These are phyloP conservation scores for Melitaea athalia DNA, from an alignment of 2,888 invertebrate genomes.

Conservation along the genomic window DNA sequence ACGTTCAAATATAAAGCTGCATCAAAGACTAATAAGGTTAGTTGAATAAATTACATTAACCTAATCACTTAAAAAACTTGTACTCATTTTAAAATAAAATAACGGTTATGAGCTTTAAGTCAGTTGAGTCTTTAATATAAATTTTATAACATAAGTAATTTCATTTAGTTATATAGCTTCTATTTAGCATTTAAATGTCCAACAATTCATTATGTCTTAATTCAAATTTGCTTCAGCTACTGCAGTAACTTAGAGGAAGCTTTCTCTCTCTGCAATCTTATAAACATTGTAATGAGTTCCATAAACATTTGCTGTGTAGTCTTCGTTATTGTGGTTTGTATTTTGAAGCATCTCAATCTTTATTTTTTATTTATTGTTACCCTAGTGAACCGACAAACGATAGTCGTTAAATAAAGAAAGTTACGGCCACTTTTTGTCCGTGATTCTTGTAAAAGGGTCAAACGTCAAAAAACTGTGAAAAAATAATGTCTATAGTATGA, in stretches of 20 bases:
- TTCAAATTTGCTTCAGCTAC: constrained; percentile 56
- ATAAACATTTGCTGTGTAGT: constrained; percentile 75
- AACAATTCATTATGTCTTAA: background rate
- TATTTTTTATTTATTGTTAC: too few species aligned
- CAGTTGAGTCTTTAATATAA: too few species aligned
- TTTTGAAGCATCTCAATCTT: background rate
- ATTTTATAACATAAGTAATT: too few species aligned
- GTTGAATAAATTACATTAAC: background rate
- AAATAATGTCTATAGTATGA: background rate
- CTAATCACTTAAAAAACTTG: background rate
- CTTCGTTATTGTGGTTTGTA: constrained; percentile 71
- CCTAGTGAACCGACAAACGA: too few species aligned
- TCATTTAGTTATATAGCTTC: background rate
- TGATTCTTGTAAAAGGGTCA: background rate
- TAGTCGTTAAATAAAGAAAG: too few species aligned
- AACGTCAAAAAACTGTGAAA: background rate
- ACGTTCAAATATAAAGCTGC: constrained; percentile 63
- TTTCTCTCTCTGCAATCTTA: constrained; percentile 68
- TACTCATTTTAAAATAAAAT: too few species aligned
- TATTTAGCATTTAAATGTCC: background rate
- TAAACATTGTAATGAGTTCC: constrained; percentile 72
- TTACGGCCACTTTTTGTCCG: background rate
- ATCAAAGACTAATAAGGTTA: constrained; percentile 69
- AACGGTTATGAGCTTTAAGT: too few species aligned
- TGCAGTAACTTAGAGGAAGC: constrained; percentile 71